These are phyloP conservation scores for Furnarius figulus DNA, from an alignment of 2,113 vertebrate species.

Conservation along the genomic window DNA sequence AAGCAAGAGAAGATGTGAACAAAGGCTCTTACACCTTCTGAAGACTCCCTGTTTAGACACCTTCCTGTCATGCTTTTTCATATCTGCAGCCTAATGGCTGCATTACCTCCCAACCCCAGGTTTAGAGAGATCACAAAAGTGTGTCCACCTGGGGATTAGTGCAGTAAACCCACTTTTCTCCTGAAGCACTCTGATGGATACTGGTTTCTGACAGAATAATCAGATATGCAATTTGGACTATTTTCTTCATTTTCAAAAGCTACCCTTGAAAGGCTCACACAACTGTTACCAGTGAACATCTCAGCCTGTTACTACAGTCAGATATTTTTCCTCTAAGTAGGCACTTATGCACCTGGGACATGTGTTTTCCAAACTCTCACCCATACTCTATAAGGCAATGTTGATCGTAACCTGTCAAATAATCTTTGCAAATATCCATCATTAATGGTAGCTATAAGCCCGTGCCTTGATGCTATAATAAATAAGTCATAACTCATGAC, in stretches of 20 bases:
- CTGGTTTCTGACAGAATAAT: neutral
- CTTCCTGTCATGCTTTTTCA: neutral
- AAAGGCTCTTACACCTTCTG: neutral
- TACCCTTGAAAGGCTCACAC: neutral
- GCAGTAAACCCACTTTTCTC: neutral
- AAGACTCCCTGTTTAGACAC: neutral
- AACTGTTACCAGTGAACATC: fast-evolving
- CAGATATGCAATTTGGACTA: neutral
- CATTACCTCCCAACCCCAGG: neutral
- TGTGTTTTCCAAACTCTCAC: neutral
- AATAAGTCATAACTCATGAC: neutral
- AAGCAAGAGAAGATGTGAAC: neutral
- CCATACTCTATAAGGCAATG: constrained; percentile 24
- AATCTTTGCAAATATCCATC: neutral
- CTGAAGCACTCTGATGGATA: neutral
- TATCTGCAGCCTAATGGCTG: neutral
- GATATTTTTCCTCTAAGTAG: neutral
- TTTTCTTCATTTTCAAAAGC: neutral
- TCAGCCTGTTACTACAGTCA: neutral
- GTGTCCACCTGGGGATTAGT: neutral
- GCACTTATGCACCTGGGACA: neutral
- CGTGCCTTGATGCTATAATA: neutral
- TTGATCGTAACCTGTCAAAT: constrained; percentile 21
- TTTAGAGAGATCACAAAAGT: neutral
- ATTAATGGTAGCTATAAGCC: neutral